Evolutionary conservation across 2,113 vertebrate genomes (phyloP), one percentile per base, ranked within the genome.

Genomic region (Neodon shergylaensis): DNA sequence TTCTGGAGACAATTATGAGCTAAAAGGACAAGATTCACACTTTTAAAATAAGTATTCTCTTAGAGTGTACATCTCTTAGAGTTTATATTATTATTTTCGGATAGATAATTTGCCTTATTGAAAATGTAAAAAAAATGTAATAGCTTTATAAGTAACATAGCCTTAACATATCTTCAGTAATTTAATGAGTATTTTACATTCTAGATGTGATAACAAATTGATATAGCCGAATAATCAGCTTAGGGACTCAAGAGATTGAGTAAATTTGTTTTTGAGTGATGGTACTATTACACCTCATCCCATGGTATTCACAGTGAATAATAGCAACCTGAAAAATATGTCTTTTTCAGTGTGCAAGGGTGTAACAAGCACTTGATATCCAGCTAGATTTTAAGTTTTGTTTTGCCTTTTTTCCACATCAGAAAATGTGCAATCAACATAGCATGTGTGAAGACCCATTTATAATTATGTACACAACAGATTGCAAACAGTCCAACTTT

Each of bases 381-480:
- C 14, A 81, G 91, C 26, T 95, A 96, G 95, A 68, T 92, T 95
- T 61, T 72, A 94, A 95, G 82, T 63, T 92, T 93, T 74, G 61
- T 86, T 94, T 96, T 96, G 89, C 73, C 94, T 94, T 95, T 94
- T 95, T 97, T 87, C 84, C 95, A 97, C 94, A 97, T 87, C 68
- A 94, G 93, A 70, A 96, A 97, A 92, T 94, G 33, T 96, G 42
- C 36, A 95, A 65, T 96, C 78, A 96, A 74, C 95, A 94, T 70
- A 91, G 61, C 79, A 89, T 81, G 73, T 91, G 82, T 79, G 88
- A 96, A 97, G 39, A 22, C 77, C 94, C 81, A 58, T 78, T 44
- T 79, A 96, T 94, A 94, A 94, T 93, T 95, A 93, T 86, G 89
- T 86, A 87, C 70, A 54, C 86, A 91, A 82, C 83, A 95, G 73